Evolutionary conservation across 2,888 invertebrate species (phyloP), one percentile per base, ranked within the genome.

Genomic region (Notodonta dromedarius): DNA sequence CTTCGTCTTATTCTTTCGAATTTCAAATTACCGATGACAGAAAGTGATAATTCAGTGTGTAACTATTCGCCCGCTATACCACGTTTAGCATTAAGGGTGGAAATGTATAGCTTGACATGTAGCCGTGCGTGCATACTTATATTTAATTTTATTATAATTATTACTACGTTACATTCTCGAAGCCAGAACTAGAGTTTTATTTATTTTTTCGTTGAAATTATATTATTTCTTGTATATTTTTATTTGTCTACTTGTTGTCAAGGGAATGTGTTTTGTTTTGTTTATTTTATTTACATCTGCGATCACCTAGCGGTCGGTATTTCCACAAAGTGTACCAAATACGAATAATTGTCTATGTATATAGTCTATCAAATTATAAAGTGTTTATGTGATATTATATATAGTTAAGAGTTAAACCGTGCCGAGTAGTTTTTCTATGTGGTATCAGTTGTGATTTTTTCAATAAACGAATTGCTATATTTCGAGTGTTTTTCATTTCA

Each of bases 371-470:
- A 93, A 91, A 92, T 90, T 90, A 87, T 91, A 85, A 87, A 90
- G 89, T 92, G 91, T 92, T 91, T 91, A 92, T 93, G 93, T 93
- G 93, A 93, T 93, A 92, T 90, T 91, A 90, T 88, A 84, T 91
- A 91, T 91, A 91, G 86, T 87, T 93, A 93, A 93, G 93, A 91
- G 89, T 91, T 93, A 93, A 93, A 91, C 92, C 90, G 93, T 93
- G 93, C 93, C 93, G 92, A 93, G 88, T 93, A 93, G 93, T 90
- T 93, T 93, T 93, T 93, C 91, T 93, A 93, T 93, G 89, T 93
- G 93, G 93, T 93, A 93, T 93, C 89, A 91, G 93, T 93, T 93
- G 92, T 93, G 92, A 91, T 90, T 92, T 92, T 91, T 90, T 87
- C 85, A 90, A 91, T 93, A 93, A 93, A 93, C 77, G 82, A 88